Base-by-base conservation (phyloP, 2,888 invertebrate species). In the Eupithecia inturbata region DNA sequence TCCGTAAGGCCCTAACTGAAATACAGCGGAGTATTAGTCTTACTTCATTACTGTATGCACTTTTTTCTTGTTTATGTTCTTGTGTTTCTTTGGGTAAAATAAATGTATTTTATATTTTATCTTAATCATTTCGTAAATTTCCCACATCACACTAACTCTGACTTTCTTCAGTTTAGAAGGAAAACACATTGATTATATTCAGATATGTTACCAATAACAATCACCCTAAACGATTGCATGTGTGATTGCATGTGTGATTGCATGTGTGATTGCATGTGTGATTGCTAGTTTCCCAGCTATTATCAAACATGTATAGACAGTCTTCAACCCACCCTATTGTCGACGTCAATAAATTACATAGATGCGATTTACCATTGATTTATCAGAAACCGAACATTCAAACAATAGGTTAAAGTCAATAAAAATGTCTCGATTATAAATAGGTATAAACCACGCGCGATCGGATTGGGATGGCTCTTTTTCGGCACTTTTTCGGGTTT, bases 281-380 rank as follows among this genome's bases (percentile, higher is more conserved):
- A 31, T 62, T 62, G 31, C 62, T 62, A 62, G 62, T 62, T 62
- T 2, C 31, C 28, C 9, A 19, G 31, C 16, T 31, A 31, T 19
- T 62, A 62, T 28, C 28, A 31, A 62, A 31, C 62, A 31, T 62
- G 31, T 62, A 57, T 53, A 22, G 41, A 63, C 63, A 74, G 28
- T 62, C 31, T 57, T 67, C 69, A 69, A 67, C 53, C 49, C 57
- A 57, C 57, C 26, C 57, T 22, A 62, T 62, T 62, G 31, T 31
- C 41, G 22, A 49, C 39, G 16, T 26, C 63, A 70, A 33, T 57
- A 63, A 66, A 72, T 70, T 6, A 39, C 60, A 63, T 19, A 28
- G 57, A 66, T 64, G 33, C 31, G 53, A 75, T 72, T 70, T 68
- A 70, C 70, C 45, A 49, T 63, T 39, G 72, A 63, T 66, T 67